Conservation (phyloP, 2,797 vertebrate genomes). For the Melanotaenia trifasciata region DNA sequence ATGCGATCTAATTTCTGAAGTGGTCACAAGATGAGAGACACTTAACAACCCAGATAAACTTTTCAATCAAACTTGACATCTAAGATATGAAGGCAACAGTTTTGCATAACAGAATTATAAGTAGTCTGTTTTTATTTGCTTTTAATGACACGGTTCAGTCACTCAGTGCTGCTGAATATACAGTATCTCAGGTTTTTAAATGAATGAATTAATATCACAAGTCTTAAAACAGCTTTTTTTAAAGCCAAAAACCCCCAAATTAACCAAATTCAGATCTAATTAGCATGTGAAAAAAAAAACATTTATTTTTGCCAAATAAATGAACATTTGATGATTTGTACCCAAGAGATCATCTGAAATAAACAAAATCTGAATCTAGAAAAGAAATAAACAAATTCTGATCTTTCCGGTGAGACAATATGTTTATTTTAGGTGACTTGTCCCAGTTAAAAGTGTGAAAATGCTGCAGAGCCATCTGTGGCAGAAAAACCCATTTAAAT, state of each 20-base stretch:
- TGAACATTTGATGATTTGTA: neutral
- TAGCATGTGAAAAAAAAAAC: neutral
- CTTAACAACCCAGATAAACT: slow-evolving; percentile 13
- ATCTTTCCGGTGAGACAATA: slow-evolving; percentile 12
- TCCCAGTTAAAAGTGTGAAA: slow-evolving; percentile 42
- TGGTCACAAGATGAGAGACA: slow-evolving; percentile 13
- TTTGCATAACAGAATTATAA: neutral
- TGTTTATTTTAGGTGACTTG: slow-evolving; percentile 21
- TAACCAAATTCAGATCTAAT: neutral
- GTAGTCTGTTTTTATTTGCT: neutral
- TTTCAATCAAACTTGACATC: slow-evolving; percentile 8
- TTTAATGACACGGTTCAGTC: neutral
- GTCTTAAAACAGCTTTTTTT: neutral
- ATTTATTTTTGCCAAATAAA: slow-evolving; percentile 1
- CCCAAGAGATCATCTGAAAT: neutral
- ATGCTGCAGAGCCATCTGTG: slow-evolving; percentile 55
- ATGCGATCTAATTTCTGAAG: neutral
- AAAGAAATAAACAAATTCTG: neutral
- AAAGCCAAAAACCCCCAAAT: neutral
- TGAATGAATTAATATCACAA: neutral
- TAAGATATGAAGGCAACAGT: slow-evolving; percentile 2
- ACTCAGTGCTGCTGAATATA: neutral
- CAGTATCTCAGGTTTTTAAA: neutral
- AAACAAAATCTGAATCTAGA: slow-evolving; percentile 1
- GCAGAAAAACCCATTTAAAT: slow-evolving; percentile 75